Conservation (phyloP, 92 coral and sea anemone species). For the Metridium senile region DNA sequence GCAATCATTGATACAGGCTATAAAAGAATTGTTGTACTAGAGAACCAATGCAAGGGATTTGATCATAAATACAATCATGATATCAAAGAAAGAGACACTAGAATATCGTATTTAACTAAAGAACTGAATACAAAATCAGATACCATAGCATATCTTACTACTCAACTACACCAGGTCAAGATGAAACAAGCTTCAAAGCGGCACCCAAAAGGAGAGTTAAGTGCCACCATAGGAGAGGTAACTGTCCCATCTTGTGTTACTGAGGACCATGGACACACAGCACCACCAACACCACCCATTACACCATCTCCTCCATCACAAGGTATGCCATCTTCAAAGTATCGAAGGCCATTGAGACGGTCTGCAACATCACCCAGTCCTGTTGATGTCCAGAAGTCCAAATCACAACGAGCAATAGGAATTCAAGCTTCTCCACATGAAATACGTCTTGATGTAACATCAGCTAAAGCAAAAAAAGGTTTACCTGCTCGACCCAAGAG, state of each 20-base stretch:
- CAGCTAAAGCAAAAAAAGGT: constrained; percentile 87
- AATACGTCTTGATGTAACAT: constrained; percentile 75
- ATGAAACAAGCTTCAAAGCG: constrained; percentile 67
- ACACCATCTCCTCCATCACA: constrained; percentile 90
- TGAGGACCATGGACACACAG: not conserved
- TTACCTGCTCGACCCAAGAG: constrained; percentile 76
- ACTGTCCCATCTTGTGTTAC: not conserved
- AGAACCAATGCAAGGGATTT: constrained; percentile 64
- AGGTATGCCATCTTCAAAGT: constrained; percentile 60
- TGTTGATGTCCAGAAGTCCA: constrained; percentile 53
- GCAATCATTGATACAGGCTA: constrained; percentile 73
- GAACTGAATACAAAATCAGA: constrained; percentile 95
- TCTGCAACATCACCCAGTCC: constrained; percentile 74
- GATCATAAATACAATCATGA: constrained; percentile 73
- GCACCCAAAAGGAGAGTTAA: constrained; percentile 27
- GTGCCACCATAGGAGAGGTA: constrained; percentile 12
- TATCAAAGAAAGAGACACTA: constrained; percentile 58
- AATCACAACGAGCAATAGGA: constrained; percentile 77
- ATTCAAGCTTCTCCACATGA: constrained; percentile 90
- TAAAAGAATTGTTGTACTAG: constrained; percentile 72
- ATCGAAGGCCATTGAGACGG: constrained; percentile 70
- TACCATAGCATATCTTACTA: constrained; percentile 90
- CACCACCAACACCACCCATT: constrained; percentile 39
- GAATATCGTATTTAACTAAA: constrained; percentile 58
- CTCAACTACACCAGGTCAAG: constrained; percentile 85